These are phyloP conservation scores for Pseudorasbora parva DNA, from an alignment of 2,113 vertebrate genomes.

Conservation along the genomic window DNA sequence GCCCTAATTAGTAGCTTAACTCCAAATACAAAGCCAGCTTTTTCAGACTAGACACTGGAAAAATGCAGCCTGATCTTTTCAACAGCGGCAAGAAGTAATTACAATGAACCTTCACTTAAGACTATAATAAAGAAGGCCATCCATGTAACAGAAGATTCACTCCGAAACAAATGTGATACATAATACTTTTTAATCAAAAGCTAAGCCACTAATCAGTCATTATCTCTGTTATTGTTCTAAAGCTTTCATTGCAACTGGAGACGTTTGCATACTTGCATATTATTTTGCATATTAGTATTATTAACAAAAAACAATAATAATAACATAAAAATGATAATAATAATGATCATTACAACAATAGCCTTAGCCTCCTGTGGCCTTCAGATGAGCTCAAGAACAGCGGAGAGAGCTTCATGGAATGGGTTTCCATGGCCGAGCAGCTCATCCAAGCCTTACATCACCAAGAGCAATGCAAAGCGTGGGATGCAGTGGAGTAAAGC, in stretches of 20 bases:
- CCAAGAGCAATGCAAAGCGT: too few relatives aligned
- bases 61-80: constrained; percentile 7
- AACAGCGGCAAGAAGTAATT: constrained; percentile 46
- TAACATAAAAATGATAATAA: not conserved
- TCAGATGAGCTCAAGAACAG: too few relatives aligned
- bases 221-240: not conserved
- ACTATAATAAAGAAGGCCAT: constrained; percentile 51
- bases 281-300: too few relatives aligned
- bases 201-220: constrained; percentile 24
- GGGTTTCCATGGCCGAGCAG: too few relatives aligned
- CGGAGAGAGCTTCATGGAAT: too few relatives aligned
- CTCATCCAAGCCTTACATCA: too few relatives aligned
- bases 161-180: constrained; percentile 40
- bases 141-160: constrained; percentile 44
- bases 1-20: constrained; percentile 37
- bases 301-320: not conserved
- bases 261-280: not conserved
- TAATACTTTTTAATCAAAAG: constrained; percentile 19
- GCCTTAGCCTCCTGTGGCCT: too few relatives aligned
- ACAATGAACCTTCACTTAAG: constrained; percentile 59
- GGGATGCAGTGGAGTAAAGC: too few relatives aligned
- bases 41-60: constrained; percentile 28
- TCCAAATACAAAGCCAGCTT: constrained; percentile 20
- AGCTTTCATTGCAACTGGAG: not conserved
- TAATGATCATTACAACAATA: too few relatives aligned